phyloP scores from a whole-genome alignment of 2,888 invertebrate species.

The Galerucella calmariensis region DNA sequence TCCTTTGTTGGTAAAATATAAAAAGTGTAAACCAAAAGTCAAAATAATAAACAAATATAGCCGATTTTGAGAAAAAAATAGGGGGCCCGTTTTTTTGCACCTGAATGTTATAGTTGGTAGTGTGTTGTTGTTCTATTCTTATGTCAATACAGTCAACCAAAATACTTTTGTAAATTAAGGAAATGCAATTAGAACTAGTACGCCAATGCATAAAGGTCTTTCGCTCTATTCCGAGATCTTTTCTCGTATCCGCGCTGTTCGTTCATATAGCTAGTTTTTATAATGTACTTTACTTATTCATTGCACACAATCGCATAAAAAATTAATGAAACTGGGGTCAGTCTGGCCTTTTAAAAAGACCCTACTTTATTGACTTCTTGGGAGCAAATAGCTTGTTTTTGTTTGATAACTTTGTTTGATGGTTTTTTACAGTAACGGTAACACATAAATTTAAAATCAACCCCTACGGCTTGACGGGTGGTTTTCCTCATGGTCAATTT shows the following conservation, averaged over 20 bases:
- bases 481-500: conserved; percentile 42
- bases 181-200: neutral
- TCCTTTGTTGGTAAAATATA: no score
- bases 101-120: no score
- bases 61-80: no score
- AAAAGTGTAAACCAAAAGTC: no score
- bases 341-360: conserved; percentile 63
- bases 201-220: conserved; percentile 38
- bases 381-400: conserved; percentile 64
- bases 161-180: neutral
- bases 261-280: conserved; percentile 57
- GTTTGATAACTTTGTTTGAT: conserved; percentile 66
- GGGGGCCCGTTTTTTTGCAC: no score
- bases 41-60: no score
- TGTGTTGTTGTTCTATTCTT: no score
- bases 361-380: conserved; percentile 64
- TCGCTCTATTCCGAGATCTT: conserved; percentile 34
- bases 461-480: conserved; percentile 33
- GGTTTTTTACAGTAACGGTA: conserved; percentile 62
- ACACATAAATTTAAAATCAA: conserved; percentile 64
- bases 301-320: conserved; percentile 66
- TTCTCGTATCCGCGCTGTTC: conserved; percentile 39
- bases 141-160: no score
- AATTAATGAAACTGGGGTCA: conserved; percentile 64
- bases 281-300: conserved; percentile 66